Evolutionary conservation across 2,113 vertebrate species (phyloP).

Genomic region (Lasiurus cinereus): DNA sequence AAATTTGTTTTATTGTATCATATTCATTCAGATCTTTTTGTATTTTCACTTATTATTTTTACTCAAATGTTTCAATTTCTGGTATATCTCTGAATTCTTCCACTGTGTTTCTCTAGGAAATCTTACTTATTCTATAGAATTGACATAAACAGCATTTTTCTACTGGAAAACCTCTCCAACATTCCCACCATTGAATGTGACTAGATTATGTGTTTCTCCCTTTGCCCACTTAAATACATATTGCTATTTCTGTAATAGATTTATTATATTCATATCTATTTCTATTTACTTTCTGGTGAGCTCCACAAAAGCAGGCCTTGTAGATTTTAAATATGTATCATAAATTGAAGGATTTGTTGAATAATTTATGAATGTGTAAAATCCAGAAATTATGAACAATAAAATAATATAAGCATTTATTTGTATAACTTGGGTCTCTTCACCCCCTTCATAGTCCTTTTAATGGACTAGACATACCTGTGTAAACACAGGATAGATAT

Average conservation of each 20-base stretch:
- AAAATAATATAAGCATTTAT: background rate
- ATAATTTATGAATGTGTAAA: background rate
- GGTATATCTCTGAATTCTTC: background rate
- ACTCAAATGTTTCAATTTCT: background rate
- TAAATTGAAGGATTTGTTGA: background rate
- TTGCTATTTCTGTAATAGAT: background rate
- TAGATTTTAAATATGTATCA: background rate
- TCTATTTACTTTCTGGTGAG: background rate
- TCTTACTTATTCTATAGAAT: background rate
- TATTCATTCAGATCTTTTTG: background rate
- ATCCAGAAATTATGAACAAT: background rate
- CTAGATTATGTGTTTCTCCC: background rate
- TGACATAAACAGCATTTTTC: background rate
- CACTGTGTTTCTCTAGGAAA: background rate
- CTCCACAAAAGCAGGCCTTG: background rate
- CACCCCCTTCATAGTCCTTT: background rate
- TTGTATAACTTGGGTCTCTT: background rate
- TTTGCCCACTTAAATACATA: background rate
- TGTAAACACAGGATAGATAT: background rate
- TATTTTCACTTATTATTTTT: background rate
- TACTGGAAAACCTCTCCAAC: background rate
- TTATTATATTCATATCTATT: background rate
- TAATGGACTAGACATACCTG: background rate
- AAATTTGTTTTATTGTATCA: background rate
- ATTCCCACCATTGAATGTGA: background rate